Percentiles rank a stretch among this genome's conserved stretches.
phyloP scores from a whole-genome alignment of 1,140 invertebrate species.

The Batillaria attramentaria region DNA sequence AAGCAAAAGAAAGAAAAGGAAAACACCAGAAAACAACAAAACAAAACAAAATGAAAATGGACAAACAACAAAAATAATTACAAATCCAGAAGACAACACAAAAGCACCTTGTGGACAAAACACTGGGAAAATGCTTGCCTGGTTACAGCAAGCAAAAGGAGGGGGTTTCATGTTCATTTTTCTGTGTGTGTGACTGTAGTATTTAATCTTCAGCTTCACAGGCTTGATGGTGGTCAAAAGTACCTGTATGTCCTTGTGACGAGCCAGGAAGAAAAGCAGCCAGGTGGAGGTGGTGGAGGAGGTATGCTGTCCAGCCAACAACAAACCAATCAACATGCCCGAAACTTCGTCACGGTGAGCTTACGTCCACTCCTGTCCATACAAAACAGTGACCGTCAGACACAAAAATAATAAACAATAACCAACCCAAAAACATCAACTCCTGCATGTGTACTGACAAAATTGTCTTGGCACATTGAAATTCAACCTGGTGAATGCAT shows the following conservation, averaged over 20 bases:
- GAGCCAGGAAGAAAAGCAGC: conserved; percentile 61
- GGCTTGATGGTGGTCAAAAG: neutral
- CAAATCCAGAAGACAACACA: neutral
- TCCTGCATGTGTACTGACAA: neutral
- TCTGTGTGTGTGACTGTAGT: neutral
- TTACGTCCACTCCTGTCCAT: conserved; percentile 50
- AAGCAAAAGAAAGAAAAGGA: neutral
- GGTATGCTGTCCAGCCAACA: conserved; percentile 67
- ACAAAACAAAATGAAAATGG: neutral
- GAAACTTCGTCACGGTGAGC: conserved; percentile 62
- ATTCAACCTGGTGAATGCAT: neutral
- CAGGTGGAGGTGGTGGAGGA: conserved; percentile 65
- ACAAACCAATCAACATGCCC: conserved; percentile 64
- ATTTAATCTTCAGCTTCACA: neutral
- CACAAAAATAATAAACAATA: conserved; percentile 12
- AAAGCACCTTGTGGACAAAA: no score
- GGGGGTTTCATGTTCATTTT: no score
- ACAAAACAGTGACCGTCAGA: no score
- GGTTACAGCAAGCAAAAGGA: no score
- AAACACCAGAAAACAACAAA: neutral
- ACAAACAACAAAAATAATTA: neutral
- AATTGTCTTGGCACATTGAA: neutral
- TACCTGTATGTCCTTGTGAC: conserved; percentile 56
- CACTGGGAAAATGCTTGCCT: no score
- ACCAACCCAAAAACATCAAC: conserved; percentile 19